Evolutionary conservation across 2,797 vertebrate species (phyloP), one percentile per base, ranked within the genome.

Genomic region (Acanthurus lineatus): DNA sequence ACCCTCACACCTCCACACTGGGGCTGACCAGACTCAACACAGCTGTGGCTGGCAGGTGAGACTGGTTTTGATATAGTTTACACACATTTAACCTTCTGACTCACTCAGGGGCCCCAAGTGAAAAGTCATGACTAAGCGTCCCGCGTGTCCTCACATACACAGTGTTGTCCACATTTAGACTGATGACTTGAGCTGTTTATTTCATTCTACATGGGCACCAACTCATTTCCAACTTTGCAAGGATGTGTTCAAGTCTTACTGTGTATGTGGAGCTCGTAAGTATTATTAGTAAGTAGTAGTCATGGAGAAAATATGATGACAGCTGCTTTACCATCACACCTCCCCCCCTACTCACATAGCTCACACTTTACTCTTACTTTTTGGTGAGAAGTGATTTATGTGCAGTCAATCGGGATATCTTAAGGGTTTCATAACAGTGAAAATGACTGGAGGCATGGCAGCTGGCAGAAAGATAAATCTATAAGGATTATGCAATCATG

Each of bases 321-420:
- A 87, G 79, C 73, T 73, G 70, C 73, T 86, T 84, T 79, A 66
- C 57, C 57, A 48, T 77, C 79, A 61, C 75, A 73, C 69, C 69
- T 70, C 56, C 48, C 32, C 32, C 54, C 48, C 38, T 14, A n/a
- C 73, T 86, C 19, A 2, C 71, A 85, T 84, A 73, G 57, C 83
- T 85, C 76, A 81, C 53, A 74, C 76, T 87, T 86, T 83, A 68
- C 69, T 84, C 75, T 86, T 76, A 72, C 76, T 85, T 89, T 81
- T 89, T 67, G 58, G 57, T 22, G 40, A 62, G 38, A 68, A 74
- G 53, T 89, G 86, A 91, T 93, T 91, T 92, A 88, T 86, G 82
- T 85, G 63, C 70, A 87, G 82, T 86, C 77, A 81, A 51, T 73
- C 69, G 69, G 57, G 76, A 86, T 87, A 82, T 90, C 69, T 82